A percentile compares a stretch with the other conserved stretches of the same genome.
phyloP scores from a whole-genome alignment of 2,888 invertebrate species.

The Eupithecia pulchellata region DNA sequence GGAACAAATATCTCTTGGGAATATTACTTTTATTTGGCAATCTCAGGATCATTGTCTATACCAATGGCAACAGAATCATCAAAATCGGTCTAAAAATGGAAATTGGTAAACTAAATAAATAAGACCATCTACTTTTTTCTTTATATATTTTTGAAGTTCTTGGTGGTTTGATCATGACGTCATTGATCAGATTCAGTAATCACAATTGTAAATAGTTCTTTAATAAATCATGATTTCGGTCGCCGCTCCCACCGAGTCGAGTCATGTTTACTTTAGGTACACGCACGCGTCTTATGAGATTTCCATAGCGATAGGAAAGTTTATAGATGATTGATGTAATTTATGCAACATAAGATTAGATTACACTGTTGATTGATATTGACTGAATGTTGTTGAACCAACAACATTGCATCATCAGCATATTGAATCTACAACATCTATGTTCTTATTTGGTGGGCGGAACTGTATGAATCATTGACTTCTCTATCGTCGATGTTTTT shows the following conservation, averaged over 20 bases:
- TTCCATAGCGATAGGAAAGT: background rate
- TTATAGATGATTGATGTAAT: slow-evolving; percentile 6
- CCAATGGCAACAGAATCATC: background rate
- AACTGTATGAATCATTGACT: background rate
- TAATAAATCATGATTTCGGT: background rate
- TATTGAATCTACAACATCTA: background rate
- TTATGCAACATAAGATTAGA: background rate
- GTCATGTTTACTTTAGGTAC: background rate
- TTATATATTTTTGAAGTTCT: too few relatives aligned
- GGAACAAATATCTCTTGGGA: background rate
- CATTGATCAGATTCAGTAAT: too few relatives aligned
- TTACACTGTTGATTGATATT: background rate
- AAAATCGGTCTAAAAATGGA: background rate
- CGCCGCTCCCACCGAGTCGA: too few relatives aligned
- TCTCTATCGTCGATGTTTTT: background rate
- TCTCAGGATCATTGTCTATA: background rate
- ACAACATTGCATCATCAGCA: too few relatives aligned
- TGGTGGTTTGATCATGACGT: too few relatives aligned
- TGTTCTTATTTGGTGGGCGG: background rate
- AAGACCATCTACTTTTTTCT: background rate
- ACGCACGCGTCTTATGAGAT: background rate
- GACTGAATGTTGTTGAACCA: background rate
- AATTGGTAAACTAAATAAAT: background rate
- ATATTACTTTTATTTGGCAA: background rate
- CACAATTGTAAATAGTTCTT: too few relatives aligned